Evolutionary conservation across 2,888 invertebrate genomes (phyloP).

Genomic region (Stenotaenia linearis): DNA sequence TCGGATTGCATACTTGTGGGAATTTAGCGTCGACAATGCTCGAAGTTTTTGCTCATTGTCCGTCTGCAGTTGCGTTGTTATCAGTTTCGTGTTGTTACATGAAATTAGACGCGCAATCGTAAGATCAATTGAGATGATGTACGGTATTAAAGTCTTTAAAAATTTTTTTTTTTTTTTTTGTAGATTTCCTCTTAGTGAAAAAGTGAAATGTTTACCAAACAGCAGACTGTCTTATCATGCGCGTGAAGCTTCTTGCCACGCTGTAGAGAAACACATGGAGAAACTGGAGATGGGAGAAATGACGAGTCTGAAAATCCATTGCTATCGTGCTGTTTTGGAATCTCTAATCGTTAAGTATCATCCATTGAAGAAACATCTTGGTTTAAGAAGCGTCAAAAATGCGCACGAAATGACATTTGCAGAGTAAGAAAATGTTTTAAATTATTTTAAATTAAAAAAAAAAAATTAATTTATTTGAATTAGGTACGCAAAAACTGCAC

Average conservation of each 20-base stretch:
- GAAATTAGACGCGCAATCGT: constrained; percentile 37
- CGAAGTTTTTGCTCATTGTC: neutral
- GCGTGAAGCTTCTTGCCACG: neutral
- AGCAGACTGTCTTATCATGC: neutral
- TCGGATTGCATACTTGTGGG: constrained; percentile 3
- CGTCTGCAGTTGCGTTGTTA: neutral
- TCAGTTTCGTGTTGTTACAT: constrained; percentile 14
- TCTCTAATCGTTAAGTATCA: neutral
- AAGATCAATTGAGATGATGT: neutral
- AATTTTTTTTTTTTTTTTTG: neutral
- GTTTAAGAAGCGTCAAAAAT: neutral
- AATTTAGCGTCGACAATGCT: neutral
- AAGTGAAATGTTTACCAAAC: neutral
- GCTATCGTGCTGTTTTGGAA: neutral
- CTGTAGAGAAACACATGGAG: neutral
- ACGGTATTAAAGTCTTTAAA: no score
- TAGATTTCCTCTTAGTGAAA: neutral
- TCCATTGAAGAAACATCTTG: neutral
- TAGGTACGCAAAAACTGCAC: neutral
- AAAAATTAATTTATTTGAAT: no score
- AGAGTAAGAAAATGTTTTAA: neutral
- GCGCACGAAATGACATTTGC: neutral
- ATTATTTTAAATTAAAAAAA: no score
- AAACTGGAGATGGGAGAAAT: neutral
- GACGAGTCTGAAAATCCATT: neutral